These are phyloP conservation scores for Nemurella pictetii DNA, from an alignment of 2,888 invertebrate genomes.

Conservation along the genomic window DNA sequence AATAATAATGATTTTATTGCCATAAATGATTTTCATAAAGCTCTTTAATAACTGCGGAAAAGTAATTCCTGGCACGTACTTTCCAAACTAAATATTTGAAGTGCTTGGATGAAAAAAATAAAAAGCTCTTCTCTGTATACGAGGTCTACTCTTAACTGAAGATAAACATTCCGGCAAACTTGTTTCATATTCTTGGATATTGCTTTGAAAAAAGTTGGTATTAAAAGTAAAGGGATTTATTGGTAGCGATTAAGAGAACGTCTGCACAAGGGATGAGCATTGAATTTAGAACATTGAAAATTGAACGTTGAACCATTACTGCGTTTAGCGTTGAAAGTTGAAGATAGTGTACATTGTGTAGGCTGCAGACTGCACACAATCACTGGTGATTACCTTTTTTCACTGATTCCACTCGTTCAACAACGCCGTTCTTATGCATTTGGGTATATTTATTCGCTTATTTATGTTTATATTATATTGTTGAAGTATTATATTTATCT, in stretches of 20 bases:
- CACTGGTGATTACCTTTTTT: no score
- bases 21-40: slow-evolving; percentile 8
- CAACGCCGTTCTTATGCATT: no score
- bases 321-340: no score
- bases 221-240: slow-evolving; percentile 39
- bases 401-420: no score
- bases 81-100: slow-evolving; percentile 36
- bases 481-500: no score
- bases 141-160: neutral
- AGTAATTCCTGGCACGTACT: slow-evolving; percentile 36
- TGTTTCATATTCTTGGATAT: slow-evolving; percentile 9
- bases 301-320: neutral
- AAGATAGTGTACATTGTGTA: neutral
- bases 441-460: no score
- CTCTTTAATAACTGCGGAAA: slow-evolving; percentile 23
- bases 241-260: neutral
- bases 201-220: slow-evolving; percentile 33
- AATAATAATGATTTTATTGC: slow-evolving; percentile 2
- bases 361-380: no score
- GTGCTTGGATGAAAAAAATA: slow-evolving; percentile 32
- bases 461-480: no score
- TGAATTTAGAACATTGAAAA: neutral
- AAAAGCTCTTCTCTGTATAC: neutral
- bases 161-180: slow-evolving; percentile 9
- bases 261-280: neutral